Percentiles rank a stretch among this genome's conserved stretches.
Evolutionary conservation across 2,797 vertebrate genomes (phyloP).

Genomic region (Cuculus canorus): DNA sequence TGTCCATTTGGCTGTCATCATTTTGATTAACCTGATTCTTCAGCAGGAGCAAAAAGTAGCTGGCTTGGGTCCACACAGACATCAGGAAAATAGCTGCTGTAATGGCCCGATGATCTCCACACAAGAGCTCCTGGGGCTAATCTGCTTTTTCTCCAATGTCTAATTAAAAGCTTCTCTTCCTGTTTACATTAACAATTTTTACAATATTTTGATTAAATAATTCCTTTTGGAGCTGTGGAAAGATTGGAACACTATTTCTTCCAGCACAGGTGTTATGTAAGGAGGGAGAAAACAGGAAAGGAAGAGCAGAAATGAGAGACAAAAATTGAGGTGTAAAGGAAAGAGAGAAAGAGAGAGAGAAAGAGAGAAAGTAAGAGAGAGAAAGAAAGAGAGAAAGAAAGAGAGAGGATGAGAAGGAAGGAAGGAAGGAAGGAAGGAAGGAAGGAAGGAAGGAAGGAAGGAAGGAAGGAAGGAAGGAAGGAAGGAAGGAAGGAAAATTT

Average conservation of each 20-base stretch:
- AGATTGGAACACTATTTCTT: not conserved
- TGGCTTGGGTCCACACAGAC: slow-evolving; percentile 21
- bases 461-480: too few species aligned
- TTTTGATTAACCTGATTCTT: slow-evolving; percentile 72
- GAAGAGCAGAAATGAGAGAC: not conserved
- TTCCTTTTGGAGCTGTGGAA: slow-evolving; percentile 29
- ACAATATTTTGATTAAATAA: slow-evolving; percentile 51
- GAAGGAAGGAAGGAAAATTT: not conserved
- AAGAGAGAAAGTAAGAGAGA: not conserved
- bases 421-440: not conserved
- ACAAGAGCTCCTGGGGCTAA: slow-evolving; percentile 29
- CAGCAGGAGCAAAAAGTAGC: slow-evolving; percentile 56
- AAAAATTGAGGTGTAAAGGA: not conserved
- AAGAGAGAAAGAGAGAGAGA: not conserved
- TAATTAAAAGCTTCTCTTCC: slow-evolving; percentile 62
- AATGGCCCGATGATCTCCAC: slow-evolving; percentile 54
- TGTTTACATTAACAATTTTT: slow-evolving; percentile 51
- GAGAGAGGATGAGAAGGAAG: not conserved
- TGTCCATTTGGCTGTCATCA: slow-evolving; percentile 52
- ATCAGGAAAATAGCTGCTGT: slow-evolving; percentile 51
- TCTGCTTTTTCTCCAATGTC: slow-evolving; percentile 51
- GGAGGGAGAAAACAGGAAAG: not conserved
- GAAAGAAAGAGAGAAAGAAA: not conserved
- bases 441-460: not conserved
- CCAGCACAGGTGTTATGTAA: slow-evolving; percentile 37